phyloP scores from a whole-genome alignment of 2,888 invertebrate genomes.

The Thereva nobilitata region DNA sequence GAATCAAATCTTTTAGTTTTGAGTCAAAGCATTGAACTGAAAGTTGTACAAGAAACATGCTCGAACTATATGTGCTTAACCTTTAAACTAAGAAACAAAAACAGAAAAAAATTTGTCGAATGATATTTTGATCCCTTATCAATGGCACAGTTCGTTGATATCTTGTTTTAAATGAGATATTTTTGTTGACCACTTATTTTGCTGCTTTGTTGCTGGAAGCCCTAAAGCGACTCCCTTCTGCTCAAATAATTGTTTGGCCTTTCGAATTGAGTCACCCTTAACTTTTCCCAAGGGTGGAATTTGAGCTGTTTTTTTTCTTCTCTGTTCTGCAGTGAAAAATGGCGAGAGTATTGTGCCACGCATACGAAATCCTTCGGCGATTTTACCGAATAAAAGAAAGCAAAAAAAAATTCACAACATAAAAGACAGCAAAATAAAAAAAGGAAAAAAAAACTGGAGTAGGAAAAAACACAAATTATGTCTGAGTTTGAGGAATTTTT shows the following conservation, averaged over 20 bases:
- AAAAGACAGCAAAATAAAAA: neutral
- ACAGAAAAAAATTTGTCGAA: too few species aligned
- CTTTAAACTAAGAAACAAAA: too few species aligned
- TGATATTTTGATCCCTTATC: too few species aligned
- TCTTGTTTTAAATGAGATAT: slow-evolving; percentile 1
- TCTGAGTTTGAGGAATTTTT: slow-evolving; percentile 1
- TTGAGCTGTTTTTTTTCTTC: slow-evolving; percentile 7
- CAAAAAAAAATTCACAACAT: slow-evolving; percentile 1
- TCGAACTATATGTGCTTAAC: too few species aligned
- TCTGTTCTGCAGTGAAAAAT: slow-evolving; percentile 38
- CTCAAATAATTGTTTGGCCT: slow-evolving; percentile 31
- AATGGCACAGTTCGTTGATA: neutral
- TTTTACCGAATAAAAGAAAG: neutral
- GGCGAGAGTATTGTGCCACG: slow-evolving; percentile 27
- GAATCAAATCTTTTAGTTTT: too few species aligned
- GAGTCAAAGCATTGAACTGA: too few species aligned
- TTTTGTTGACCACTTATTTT: slow-evolving; percentile 23
- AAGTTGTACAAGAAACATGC: too few species aligned
- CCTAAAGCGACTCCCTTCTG: slow-evolving; percentile 21
- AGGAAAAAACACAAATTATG: slow-evolving; percentile 12
- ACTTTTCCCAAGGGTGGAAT: neutral
- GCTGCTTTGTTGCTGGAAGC: slow-evolving; percentile 20
- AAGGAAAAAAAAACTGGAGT: neutral
- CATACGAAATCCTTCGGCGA: slow-evolving; percentile 36
- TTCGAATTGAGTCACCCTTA: neutral